Evolutionary conservation across 1,140 invertebrate genomes (phyloP), one percentile per base, ranked within the genome.

Genomic region (Drosophila grimshawi): DNA sequence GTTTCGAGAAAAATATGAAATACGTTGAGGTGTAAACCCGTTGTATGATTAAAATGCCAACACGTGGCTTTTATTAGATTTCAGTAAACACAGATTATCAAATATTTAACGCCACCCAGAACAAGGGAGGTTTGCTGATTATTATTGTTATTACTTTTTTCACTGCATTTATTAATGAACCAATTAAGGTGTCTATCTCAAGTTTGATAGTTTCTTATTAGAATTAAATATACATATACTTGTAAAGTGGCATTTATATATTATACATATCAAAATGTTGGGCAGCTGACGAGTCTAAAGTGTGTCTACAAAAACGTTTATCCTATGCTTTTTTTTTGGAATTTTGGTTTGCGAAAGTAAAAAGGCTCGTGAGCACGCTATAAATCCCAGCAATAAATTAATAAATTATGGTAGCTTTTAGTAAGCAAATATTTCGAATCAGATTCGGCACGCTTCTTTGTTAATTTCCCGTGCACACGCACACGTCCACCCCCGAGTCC

Each of bases 391-490:
- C 76, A 70, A 81, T 81, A 85, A 73, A 81, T 73, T 80, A 72
- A 70, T 80, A 75, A 67, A 62, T 59, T 37, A 63, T 53, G 52
- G 51, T 64, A 64, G 64, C 49, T 65, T 66, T 56, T 63, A 59
- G 60, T 78, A 83, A 89, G 85, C 65, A 80, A 80, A 88, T 80
- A 83, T 78, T 80, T 62, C 80, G 67, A 89, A 81, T 83, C 74
- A 56, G 57, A 89, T 88, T 81, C 74, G 63, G 78, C 85, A 88
- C 85, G 85, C 85, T 88, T 59, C 78, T 78, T 85, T 85, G 46
- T 88, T 88, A 88, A 88, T 88, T 88, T 88, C 85, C 85, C 80
- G 86, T 88, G 80, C 85, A 78, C 85, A 89, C 85, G 85, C 80
- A 74, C 85, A 64, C 43, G 48, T 78, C 65, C 51, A 49, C 45